Base-by-base conservation (phyloP, 1,140 invertebrate species). In the Capitella teleta region DNA sequence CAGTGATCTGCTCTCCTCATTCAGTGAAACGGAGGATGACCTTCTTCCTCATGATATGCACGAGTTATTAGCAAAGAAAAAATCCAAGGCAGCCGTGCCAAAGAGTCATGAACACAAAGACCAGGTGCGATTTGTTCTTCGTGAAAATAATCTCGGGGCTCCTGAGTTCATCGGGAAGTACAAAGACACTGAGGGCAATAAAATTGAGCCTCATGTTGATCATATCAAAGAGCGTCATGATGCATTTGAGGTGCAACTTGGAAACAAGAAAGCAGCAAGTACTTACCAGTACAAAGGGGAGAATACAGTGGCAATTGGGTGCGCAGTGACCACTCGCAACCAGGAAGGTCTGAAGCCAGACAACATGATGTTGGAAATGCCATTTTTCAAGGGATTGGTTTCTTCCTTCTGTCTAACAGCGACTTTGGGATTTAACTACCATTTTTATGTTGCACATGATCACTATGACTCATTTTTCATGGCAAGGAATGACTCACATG, bases 361-460 rank as follows among this genome's bases (percentile, higher is more conserved):
- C 16, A 53, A 19, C 34, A 30, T 53, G 12, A 21, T 18, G 21
- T n/a, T 18, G 1, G 23, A 53, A 21, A 21, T 53, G 38, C 52
- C 52, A 28, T 53, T 53, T 42, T 53, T 53, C 38, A 43, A 38
- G 18, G 41, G 52, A n/a, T 40, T 53, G 16, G 23, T 53, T 8
- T 24, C 45, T 18, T 53, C 52, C 8, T 53, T 53, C 28, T 53
- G 52, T 24, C 18, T 18, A n/a, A 53, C 52, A 30, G 46, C 37
- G 5, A 53, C 36, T 4, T 18, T 25, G 26, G 52, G 52, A n/a
- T 53, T 42, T 18, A 30, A 42, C 24, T 53, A 53, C 30, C 24
- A 43, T 24, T 53, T 53, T 26, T 53, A 53, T 49, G 46, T 53
- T 28, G 24, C 46, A 6, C 52, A 53, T 34, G 52, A 53, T 30